A percentile compares a stretch with the other conserved stretches of the same genome.
Conservation (phyloP, 2,888 invertebrate species). For the Lamproptera curius region DNA sequence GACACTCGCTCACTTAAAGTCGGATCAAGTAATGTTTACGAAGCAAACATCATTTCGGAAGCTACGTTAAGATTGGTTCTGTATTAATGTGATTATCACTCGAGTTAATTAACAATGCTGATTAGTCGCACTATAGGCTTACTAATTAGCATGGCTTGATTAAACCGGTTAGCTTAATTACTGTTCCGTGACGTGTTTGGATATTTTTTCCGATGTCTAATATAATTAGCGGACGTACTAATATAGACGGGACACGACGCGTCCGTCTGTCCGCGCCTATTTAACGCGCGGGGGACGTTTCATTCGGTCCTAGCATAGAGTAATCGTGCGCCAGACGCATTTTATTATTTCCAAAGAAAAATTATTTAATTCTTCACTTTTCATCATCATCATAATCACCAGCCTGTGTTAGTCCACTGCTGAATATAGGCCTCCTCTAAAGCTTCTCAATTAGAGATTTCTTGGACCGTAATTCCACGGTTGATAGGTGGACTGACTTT, state of each 20-base stretch:
- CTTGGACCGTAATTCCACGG: too few species aligned
- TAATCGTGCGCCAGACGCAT: conserved; percentile 16
- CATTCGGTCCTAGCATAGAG: conserved; percentile 37
- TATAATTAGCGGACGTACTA: conserved; percentile 27
- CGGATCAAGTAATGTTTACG: neutral
- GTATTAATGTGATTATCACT: conserved; percentile 15
- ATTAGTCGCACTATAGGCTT: conserved; percentile 11
- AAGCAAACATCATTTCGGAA: neutral
- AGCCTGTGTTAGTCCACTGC: too few species aligned
- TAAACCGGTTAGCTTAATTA: conserved; percentile 14
- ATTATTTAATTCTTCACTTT: too few species aligned
- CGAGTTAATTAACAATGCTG: conserved; percentile 15
- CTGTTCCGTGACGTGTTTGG: conserved; percentile 6
- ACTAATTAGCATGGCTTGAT: conserved; percentile 17
- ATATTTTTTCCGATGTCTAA: conserved; percentile 16
- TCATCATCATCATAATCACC: too few species aligned
- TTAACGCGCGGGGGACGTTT: conserved; percentile 43
- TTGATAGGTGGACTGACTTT: too few species aligned
- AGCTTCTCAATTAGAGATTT: too few species aligned
- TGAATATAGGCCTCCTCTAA: too few species aligned
- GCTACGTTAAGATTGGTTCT: neutral
- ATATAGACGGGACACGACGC: conserved; percentile 26
- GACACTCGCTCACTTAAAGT: neutral
- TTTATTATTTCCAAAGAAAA: too few species aligned
- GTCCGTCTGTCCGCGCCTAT: conserved; percentile 40